Evolutionary conservation across 2,888 invertebrate species (phyloP), one percentile per base, ranked within the genome.

Genomic region (Mayetiola destructor): DNA sequence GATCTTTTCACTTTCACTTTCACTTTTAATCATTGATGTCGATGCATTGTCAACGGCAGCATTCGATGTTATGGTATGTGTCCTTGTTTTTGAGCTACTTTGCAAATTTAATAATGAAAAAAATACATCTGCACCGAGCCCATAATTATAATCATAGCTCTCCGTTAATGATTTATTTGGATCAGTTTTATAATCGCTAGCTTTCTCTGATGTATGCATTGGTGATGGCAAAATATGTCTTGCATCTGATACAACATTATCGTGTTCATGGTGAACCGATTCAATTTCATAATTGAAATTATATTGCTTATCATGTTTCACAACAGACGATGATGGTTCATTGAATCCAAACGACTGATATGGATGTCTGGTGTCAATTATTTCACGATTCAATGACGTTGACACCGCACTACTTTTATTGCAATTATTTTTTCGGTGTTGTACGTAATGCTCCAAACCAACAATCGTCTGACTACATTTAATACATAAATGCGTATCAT

Each of bases 401-500:
- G 56, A 6, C 27, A 27, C 23, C 27, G 48, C 23, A 54, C 18
- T 35, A 39, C 29, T 56, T 40, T 40, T 39, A 14, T 37, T 36
- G 64, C 89, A 89, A 62, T 79, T 78, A 32, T 77, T 74, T 67
- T 88, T 88, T 42, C 91, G 80, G 67, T 94, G 93, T 37, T 78
- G 78, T 27, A 94, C 80, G 68, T 94, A 94, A 68, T 85, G 86
- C 40, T 86, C 84, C n/a, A 94, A 75, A 0, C 93, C 93, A 36
- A 81, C 73, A 59, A 93, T 83, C 3, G 91, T 90, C 18, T 77
- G 68, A 63, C 86, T 85, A 73, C 93, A 94, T 67, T 86, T 88
- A 64, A 92, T 82, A 72, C 93, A 94, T 61, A 88, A 80, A 67
- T 94, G 93, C 4, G 80, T 83, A 71, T 93, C 90, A 57, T 88